Evolutionary conservation across 1,140 invertebrate genomes (phyloP), one percentile per base, ranked within the genome.

Genomic region (Camponotus pennsylvanicus): DNA sequence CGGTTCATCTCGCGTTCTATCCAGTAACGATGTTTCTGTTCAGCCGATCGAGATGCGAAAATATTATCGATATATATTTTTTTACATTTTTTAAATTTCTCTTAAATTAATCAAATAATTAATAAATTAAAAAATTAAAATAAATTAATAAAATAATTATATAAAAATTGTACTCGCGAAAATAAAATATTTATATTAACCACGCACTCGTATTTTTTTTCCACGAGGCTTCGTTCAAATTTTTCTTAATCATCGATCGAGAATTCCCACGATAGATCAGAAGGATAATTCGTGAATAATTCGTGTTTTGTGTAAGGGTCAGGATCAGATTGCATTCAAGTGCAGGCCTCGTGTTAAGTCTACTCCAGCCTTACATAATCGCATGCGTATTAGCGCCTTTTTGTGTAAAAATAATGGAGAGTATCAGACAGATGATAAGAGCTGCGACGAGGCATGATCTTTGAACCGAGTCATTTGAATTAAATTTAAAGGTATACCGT

Each of bases 381-480:
- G 52, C 11, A 9, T 15, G 52, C 59, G 32, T 15, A 37, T 18
- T 70, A 32, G 11, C 37, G 73, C 11, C 0, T 34, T 1, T 59
- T 85, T 80, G 45, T 11, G 70, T 85, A 78, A 77, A 77, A 61
- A 66, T 57, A 79, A 3, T 67, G 15, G 1, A 87, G 34, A 45
- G 37, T 27, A 88, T 73, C 69, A 11, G 40, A 21, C 37, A 49
- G 8, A 73, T 21, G 45, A 67, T 88, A 79, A 86, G 52, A 71
- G 8, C 15, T 15, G 34, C 63, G 37, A 59, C 45, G 32, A 75
- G 18, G n/a, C 70, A 63, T 7, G 80, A 85, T 59, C 40, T 86
- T 86, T 86, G 55, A 69, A 79, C 64, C 34, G 37, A 59, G 52
- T 18, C 13, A 18, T 27, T 80, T n/a, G 52, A 86, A 80, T 80